These are phyloP conservation scores for Pristionchus pacificus DNA, from an alignment of 1,140 invertebrate genomes.

Conservation along the genomic window DNA sequence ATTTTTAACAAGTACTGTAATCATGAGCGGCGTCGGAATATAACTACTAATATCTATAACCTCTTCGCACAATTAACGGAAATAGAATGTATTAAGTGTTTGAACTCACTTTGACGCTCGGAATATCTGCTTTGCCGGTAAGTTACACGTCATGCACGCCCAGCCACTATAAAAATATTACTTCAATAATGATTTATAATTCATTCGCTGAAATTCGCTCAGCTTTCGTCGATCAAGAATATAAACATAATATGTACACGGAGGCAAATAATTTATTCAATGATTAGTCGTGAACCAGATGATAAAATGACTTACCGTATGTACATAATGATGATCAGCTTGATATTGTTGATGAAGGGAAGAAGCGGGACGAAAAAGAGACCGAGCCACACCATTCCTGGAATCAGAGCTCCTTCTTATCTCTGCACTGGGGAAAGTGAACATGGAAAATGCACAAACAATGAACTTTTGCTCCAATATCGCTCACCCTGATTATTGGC, in stretches of 20 bases:
- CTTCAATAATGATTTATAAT: no score
- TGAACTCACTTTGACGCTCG: no score
- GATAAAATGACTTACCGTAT: constrained; percentile 63
- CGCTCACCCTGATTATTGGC: constrained; percentile 80
- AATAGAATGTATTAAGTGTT: no score
- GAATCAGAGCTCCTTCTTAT: constrained; percentile 59
- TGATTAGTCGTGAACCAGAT: constrained; percentile 66
- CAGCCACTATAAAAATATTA: constrained; percentile 75
- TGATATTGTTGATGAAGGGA: constrained; percentile 79
- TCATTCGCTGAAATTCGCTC: no score
- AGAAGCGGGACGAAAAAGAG: constrained; percentile 85
- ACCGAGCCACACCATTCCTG: constrained; percentile 44
- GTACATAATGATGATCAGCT: constrained; percentile 86
- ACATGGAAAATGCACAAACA: not conserved
- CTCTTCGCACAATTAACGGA: not conserved
- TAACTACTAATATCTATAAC: constrained; percentile 5
- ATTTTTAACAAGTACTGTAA: constrained; percentile 4
- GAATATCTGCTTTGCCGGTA: constrained; percentile 89
- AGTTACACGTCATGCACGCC: constrained; percentile 76
- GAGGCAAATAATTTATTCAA: not conserved
- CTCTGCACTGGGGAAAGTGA: no score
- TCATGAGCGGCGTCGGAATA: constrained; percentile 1
- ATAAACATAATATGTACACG: no score
- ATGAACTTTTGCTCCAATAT: not conserved
- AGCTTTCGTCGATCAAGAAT: no score